Percentiles rank a stretch among this genome's conserved stretches.
phyloP scores from a whole-genome alignment of 30 jellyfish, hydroid and myxozoan genomes.

The Aurelia coerulea region DNA sequence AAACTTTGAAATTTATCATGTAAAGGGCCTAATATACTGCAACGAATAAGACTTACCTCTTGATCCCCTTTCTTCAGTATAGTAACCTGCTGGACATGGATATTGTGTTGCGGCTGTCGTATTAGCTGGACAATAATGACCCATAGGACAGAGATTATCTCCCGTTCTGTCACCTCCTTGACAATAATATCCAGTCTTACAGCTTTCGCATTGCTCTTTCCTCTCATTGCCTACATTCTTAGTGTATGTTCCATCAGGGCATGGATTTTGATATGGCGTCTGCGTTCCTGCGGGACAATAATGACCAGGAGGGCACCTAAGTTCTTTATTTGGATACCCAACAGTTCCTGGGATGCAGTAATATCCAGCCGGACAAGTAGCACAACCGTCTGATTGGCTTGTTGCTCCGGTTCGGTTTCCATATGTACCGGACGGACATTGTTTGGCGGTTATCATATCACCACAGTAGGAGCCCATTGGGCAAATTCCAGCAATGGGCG shows the following conservation, averaged over 20 bases:
- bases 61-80: too few species aligned
- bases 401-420: constrained; percentile 94
- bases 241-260: constrained; percentile 90
- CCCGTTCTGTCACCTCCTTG: constrained; percentile 95
- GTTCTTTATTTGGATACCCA: constrained; percentile 83
- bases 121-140: constrained; percentile 94
- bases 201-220: constrained; percentile 81
- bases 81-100: constrained; percentile 95
- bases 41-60: too few species aligned
- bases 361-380: constrained; percentile 95
- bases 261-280: constrained; percentile 82
- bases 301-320: constrained; percentile 96
- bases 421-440: constrained; percentile 97
- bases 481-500: constrained; percentile 84
- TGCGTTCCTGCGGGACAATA: constrained; percentile 83
- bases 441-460: constrained; percentile 54
- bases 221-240: constrained; percentile 77
- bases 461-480: constrained; percentile 93
- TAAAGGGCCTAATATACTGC: too few species aligned
- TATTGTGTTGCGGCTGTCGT: constrained; percentile 77
- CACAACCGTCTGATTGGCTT: constrained; percentile 86
- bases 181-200: constrained; percentile 91
- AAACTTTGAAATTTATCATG: too few species aligned
- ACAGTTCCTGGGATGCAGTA: constrained; percentile 92
- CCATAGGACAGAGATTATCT: constrained; percentile 93